Conservation (phyloP, 2,113 vertebrate species). For the Deroptyus accipitrinus region DNA sequence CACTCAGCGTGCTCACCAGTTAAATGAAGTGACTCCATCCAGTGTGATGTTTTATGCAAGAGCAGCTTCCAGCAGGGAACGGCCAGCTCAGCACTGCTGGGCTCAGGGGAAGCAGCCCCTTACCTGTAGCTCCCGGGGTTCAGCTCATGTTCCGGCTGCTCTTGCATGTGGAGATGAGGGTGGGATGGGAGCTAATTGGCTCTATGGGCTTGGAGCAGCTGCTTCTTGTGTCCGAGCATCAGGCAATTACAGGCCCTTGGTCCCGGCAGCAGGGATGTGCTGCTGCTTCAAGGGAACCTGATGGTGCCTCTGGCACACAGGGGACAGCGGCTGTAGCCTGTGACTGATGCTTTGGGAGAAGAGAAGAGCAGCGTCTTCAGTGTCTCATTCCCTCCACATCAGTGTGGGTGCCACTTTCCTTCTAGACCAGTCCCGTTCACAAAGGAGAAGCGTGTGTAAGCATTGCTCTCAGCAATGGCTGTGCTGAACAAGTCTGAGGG, state of each 20-base stretch:
- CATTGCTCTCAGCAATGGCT: not conserved
- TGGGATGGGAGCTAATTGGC: not conserved
- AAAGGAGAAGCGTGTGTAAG: not conserved
- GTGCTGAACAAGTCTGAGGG: not conserved
- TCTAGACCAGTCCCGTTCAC: accelerated
- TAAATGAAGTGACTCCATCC: not conserved
- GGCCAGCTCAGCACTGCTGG: not conserved
- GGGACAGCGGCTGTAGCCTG: not conserved
- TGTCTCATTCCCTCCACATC: not conserved
- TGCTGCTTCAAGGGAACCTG: not conserved
- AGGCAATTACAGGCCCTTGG: not conserved
- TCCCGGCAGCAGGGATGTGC: not conserved
- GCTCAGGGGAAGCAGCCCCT: not conserved
- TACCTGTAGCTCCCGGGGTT: not conserved
- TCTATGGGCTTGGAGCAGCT: not conserved
- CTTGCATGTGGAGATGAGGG: not conserved
- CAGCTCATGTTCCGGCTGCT: not conserved
- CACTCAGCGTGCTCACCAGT: not conserved
- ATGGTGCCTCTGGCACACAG: not conserved
- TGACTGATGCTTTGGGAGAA: accelerated
- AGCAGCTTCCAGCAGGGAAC: constrained; percentile 5
- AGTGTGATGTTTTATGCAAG: constrained; percentile 39
- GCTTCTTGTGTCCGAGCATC: not conserved
- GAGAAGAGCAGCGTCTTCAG: not conserved
- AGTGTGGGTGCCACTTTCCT: not conserved